Base-by-base conservation (phyloP, 2,888 invertebrate genomes). In the Lathronympha strigana region DNA sequence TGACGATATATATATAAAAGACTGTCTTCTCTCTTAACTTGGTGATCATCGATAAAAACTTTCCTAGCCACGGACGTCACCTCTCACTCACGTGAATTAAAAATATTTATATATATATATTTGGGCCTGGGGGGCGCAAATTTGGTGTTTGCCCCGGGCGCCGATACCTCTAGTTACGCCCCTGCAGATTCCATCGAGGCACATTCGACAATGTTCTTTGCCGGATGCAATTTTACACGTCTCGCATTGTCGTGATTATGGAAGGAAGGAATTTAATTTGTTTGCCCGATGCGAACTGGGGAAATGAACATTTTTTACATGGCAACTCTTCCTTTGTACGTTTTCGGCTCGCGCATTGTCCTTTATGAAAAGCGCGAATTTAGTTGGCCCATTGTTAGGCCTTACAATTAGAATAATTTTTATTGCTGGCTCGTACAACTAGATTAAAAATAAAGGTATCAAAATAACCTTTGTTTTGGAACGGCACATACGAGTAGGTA, bases 211-310 rank as follows among this genome's bases (percentile, higher is more conserved):
- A 43, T 11, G 19, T 53, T n/a, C 21, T 40, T 9, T 40, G 13
- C 25, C 17, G 40, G 17, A 33, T 50, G 17, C 51, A 1, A 43
- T 28, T 84, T 82, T 73, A 72, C 71, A 76, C 21, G 80, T 86
- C 83, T 83, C 83, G 71, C 73, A 74, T 63, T 53, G 71, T 33
- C 51, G 54, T 62, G 69, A 67, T 68, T 74, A 72, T 74, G 73
- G 74, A 75, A 77, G 74, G 78, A 78, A 80, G 76, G 74, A 80
- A 81, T 79, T 81, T 78, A 75, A 81, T 78, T 80, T 76, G 77
- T 67, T 66, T 54, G 53, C 60, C 47, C 47, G 47, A 61, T 33
- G 61, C 69, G 69, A 74, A 63, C 74, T 69, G 69, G 63, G 64
- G 64, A 64, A 66, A 61, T 66, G 72, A 75, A 78, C 72, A 73